phyloP scores from a whole-genome alignment of 2,797 vertebrate genomes.

The Anolis apletophallus region DNA sequence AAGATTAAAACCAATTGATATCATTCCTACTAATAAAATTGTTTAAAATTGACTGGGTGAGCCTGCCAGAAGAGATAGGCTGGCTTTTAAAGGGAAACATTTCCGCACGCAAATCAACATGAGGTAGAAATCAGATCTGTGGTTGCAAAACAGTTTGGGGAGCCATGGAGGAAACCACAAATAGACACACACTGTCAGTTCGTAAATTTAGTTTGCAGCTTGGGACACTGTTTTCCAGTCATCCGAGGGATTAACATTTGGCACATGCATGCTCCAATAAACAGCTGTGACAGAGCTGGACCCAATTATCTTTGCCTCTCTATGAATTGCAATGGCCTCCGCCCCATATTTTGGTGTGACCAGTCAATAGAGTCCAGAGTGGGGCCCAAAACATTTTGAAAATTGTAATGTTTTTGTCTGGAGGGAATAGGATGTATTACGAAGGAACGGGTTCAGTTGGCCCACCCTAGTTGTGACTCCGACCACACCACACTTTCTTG shows the following conservation, averaged over 20 bases:
- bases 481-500: neutral
- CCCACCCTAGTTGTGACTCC: neutral
- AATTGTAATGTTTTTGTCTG: neutral
- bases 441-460: neutral
- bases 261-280: neutral
- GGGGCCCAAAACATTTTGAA: neutral
- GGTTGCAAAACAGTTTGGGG: neutral
- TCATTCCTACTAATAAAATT: too few relatives aligned
- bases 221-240: neutral
- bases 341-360: conserved; percentile 16
- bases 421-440: too few relatives aligned
- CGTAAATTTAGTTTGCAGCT: conserved; percentile 27
- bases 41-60: too few relatives aligned
- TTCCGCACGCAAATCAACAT: neutral
- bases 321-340: neutral
- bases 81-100: neutral
- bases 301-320: conserved; percentile 18
- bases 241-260: conserved; percentile 20
- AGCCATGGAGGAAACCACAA: neutral
- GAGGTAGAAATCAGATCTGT: neutral
- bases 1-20: too few relatives aligned
- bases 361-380: neutral
- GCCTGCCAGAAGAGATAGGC: too few relatives aligned
- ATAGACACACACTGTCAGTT: neutral
- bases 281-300: neutral